phyloP scores from a whole-genome alignment of 2,113 vertebrate species.

The Cavia aperea region DNA sequence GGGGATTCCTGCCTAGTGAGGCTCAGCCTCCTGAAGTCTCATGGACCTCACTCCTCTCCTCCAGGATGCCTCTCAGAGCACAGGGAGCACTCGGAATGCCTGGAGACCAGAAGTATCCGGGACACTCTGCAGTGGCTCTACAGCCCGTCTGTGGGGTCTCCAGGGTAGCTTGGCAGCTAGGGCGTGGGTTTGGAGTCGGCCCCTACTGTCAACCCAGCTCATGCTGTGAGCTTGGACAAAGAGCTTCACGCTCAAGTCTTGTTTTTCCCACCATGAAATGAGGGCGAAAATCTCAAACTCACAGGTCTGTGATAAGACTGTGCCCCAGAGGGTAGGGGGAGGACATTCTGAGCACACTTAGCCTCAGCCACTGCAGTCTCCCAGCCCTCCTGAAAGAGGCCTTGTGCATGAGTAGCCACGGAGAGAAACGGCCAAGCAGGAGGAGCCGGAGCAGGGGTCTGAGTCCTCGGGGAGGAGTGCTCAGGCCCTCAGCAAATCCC shows the following conservation, averaged over 20 bases:
- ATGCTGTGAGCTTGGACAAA: neutral
- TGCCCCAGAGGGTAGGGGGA: fast-evolving
- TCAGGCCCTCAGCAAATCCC: neutral
- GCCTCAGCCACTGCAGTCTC: neutral
- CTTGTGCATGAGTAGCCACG: fast-evolving
- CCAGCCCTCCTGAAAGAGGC: neutral
- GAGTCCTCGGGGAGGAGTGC: neutral
- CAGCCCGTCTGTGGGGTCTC: neutral
- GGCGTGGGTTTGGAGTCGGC: neutral
- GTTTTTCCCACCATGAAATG: neutral
- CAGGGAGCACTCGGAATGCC: neutral
- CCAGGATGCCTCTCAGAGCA: neutral
- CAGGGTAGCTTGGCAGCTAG: neutral
- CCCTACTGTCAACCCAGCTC: neutral
- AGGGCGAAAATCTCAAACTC: neutral
- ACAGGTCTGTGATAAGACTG: neutral
- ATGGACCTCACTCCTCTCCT: neutral
- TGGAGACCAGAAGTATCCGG: neutral
- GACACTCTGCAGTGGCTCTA: neutral
- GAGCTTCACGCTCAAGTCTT: neutral
- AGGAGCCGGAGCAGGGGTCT: neutral
- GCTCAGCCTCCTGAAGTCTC: neutral
- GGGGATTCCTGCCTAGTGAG: neutral
- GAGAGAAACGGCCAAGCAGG: neutral
- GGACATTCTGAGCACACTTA: neutral